A percentile compares a stretch with the other conserved stretches of the same genome.
These are phyloP conservation scores for Apeira syringaria DNA, from an alignment of 2,888 invertebrate species.

Conservation along the genomic window DNA sequence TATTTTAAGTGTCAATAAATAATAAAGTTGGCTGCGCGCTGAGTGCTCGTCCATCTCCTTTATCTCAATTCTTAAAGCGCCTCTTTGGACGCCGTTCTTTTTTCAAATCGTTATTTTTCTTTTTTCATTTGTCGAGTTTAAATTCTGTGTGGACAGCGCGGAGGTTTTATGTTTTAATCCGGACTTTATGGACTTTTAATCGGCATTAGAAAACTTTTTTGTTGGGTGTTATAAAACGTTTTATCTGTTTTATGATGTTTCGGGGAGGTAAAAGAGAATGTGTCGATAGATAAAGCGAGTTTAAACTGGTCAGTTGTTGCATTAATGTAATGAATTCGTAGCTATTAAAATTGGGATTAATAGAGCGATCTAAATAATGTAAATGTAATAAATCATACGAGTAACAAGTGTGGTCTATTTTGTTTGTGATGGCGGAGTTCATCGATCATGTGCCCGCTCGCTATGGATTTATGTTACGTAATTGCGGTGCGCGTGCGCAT, in stretches of 20 bases:
- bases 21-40: constrained; percentile 76
- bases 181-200: constrained; percentile 68
- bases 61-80: constrained; percentile 83
- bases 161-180: constrained; percentile 82
- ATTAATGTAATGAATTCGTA: constrained; percentile 45
- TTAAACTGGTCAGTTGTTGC: constrained; percentile 15
- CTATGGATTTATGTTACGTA: constrained; percentile 75
- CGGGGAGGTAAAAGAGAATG: constrained; percentile 48
- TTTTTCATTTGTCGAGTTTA: constrained; percentile 72
- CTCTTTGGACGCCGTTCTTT: constrained; percentile 78
- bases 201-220: constrained; percentile 56
- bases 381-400: constrained; percentile 61
- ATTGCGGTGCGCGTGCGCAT: constrained; percentile 60
- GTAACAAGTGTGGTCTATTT: constrained; percentile 62
- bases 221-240: constrained; percentile 36
- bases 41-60: constrained; percentile 82
- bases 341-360: constrained; percentile 46
- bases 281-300: constrained; percentile 39
- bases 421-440: constrained; percentile 56
- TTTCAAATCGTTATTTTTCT: constrained; percentile 53
- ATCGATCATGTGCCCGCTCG: constrained; percentile 68
- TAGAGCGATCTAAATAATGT: constrained; percentile 49
- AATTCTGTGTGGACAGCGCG: constrained; percentile 79
- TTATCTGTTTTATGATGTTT: constrained; percentile 61
- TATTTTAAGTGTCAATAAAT: constrained; percentile 84